Evolutionary conservation across 2,888 invertebrate species (phyloP).

Genomic region (Andrena dorsata): DNA sequence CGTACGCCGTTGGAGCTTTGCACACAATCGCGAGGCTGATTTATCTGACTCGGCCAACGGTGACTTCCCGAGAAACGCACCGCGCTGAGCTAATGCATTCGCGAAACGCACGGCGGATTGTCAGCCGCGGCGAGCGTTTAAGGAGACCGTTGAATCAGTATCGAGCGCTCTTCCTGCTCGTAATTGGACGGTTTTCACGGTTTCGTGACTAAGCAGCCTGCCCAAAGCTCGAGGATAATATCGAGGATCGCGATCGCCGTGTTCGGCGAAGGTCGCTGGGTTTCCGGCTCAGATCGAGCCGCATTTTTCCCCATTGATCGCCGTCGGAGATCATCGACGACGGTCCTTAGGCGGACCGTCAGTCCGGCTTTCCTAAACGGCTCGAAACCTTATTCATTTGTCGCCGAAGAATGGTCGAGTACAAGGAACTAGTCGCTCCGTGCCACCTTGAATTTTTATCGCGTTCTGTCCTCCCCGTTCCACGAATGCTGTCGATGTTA

Average conservation of each 20-base stretch:
- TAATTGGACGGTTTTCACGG: slow-evolving; percentile 77
- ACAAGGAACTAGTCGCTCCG: slow-evolving; percentile 1
- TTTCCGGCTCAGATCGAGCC: slow-evolving; percentile 30
- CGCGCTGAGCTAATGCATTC: slow-evolving; percentile 21
- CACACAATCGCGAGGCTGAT: slow-evolving; percentile 55
- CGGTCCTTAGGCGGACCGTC: neutral
- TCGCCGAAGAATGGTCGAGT: neutral
- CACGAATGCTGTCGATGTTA: slow-evolving; percentile 5
- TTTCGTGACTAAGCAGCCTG: slow-evolving; percentile 73
- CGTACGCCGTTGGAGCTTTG: slow-evolving; percentile 39
- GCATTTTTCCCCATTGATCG: neutral
- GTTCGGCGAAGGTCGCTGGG: slow-evolving; percentile 57
- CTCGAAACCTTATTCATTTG: neutral
- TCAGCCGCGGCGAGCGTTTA: slow-evolving; percentile 66
- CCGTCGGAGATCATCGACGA: neutral
- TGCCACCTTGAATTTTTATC: slow-evolving; percentile 5
- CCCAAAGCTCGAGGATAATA: slow-evolving; percentile 64
- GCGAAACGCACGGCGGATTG: slow-evolving; percentile 55
- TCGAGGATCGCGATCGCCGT: slow-evolving; percentile 53
- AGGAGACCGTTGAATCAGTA: slow-evolving; percentile 76
- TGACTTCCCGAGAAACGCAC: slow-evolving; percentile 31
- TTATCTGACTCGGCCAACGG: slow-evolving; percentile 35
- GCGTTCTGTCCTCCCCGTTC: slow-evolving; percentile 15
- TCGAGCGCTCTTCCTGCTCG: slow-evolving; percentile 73
- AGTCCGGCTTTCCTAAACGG: slow-evolving; percentile 1